Evolutionary conservation across 2,888 invertebrate species (phyloP).

Genomic region (Tanypteryx hageni): DNA sequence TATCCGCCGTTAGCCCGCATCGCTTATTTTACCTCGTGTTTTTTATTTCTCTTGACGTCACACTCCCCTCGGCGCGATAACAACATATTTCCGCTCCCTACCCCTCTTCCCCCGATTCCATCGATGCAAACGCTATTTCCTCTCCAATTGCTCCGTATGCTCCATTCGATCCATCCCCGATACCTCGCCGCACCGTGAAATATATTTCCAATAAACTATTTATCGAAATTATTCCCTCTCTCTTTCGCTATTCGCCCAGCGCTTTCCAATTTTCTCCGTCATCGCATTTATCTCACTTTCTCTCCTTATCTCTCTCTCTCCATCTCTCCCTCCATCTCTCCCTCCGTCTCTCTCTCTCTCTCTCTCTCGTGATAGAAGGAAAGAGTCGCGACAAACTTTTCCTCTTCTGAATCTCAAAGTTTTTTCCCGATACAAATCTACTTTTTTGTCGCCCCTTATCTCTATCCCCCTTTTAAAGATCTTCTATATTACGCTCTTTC

Average conservation of each 20-base stretch:
- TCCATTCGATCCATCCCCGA: neutral
- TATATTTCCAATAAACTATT: neutral
- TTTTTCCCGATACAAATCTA: constrained; percentile 5
- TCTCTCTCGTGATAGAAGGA: neutral
- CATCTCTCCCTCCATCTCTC: neutral
- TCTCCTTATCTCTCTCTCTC: no score
- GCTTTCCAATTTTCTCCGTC: neutral
- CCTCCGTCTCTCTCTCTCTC: neutral
- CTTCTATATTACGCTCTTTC: neutral
- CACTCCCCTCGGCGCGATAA: neutral
- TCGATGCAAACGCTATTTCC: neutral
- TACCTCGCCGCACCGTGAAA: neutral
- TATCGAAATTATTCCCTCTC: neutral
- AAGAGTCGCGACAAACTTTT: neutral
- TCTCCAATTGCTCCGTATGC: neutral
- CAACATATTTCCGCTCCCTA: neutral
- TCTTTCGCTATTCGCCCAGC: neutral
- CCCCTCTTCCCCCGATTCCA: no score
- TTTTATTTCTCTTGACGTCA: neutral
- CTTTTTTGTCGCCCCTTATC: neutral
- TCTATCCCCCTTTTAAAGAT: neutral
- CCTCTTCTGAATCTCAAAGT: constrained; percentile 8
- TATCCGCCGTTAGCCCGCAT: neutral
- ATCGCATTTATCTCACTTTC: no score
- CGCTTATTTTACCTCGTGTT: neutral